Percentiles rank a stretch among this genome's conserved stretches.
Evolutionary conservation across 2,888 invertebrate genomes (phyloP).

Genomic region (Pandemis cinnamomeana): DNA sequence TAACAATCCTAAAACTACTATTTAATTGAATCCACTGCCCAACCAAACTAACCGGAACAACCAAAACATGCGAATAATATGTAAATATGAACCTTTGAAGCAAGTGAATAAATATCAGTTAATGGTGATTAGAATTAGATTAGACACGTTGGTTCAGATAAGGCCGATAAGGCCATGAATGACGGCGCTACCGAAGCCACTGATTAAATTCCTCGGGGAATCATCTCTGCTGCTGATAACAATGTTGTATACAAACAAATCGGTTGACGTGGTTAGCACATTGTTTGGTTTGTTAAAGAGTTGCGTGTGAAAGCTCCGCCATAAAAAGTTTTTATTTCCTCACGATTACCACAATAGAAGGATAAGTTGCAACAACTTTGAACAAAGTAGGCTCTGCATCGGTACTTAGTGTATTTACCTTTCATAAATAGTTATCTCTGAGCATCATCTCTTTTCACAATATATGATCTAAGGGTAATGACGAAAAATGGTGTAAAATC

Average conservation of each 20-base stretch:
- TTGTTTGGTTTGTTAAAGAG: neutral
- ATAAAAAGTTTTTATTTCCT: no score
- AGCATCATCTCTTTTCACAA: no score
- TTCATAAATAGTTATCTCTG: no score
- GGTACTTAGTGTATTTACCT: no score
- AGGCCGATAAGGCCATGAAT: slow-evolving; percentile 21
- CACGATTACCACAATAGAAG: no score
- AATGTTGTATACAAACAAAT: slow-evolving; percentile 35
- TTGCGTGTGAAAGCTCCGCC: no score
- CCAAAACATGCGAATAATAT: neutral
- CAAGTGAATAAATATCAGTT: slow-evolving; percentile 4
- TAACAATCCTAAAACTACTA: neutral
- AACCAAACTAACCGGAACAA: neutral
- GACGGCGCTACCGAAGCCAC: slow-evolving; percentile 10
- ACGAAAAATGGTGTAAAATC: no score
- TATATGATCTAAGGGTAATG: no score
- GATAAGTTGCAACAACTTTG: no score
- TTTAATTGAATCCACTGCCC: neutral
- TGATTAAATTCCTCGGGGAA: slow-evolving; percentile 36
- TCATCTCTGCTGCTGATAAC: slow-evolving; percentile 29
- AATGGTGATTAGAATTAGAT: slow-evolving; percentile 19
- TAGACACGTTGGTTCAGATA: slow-evolving; percentile 25
- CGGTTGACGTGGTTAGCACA: neutral
- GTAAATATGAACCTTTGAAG: neutral
- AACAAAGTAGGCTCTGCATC: no score